Conservation (phyloP, 2,113 vertebrate species). For the Anguilla japonica region DNA sequence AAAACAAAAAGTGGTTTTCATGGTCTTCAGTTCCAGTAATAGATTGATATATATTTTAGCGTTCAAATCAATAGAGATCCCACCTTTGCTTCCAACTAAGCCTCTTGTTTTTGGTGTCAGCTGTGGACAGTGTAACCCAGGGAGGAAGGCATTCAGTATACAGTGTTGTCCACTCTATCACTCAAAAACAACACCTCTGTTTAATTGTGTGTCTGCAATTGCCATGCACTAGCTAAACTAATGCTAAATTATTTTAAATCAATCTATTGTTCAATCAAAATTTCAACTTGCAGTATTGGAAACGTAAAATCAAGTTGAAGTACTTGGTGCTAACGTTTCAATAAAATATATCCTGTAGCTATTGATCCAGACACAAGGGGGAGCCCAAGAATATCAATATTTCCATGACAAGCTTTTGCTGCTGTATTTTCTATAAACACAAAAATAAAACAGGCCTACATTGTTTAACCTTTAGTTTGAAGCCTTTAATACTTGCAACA, state of each 20-base stretch:
- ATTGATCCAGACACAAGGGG: constrained; percentile 15
- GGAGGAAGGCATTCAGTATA: too few relatives aligned
- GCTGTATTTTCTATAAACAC: neutral
- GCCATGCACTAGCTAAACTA: too few relatives aligned
- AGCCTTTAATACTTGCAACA: neutral
- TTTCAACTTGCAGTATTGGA: too few relatives aligned
- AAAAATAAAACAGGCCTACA: neutral
- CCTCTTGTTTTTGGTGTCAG: too few relatives aligned
- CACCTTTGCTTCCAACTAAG: too few relatives aligned
- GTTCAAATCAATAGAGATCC: neutral
- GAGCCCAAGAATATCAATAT: constrained; percentile 12
- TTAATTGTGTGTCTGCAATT: too few relatives aligned
- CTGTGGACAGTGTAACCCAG: too few relatives aligned
- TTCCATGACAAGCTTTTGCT: neutral
- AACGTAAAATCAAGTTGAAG: too few relatives aligned
- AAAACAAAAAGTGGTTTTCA: neutral
- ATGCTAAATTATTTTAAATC: too few relatives aligned
- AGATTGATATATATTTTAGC: neutral
- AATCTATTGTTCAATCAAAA: too few relatives aligned
- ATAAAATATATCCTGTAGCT: neutral
- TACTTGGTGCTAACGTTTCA: neutral
- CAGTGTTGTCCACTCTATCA: too few relatives aligned
- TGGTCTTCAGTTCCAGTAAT: neutral
- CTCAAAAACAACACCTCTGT: too few relatives aligned
- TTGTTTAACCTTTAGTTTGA: neutral